These are phyloP conservation scores for Acanthopleura granulata DNA, from an alignment of 2,888 invertebrate genomes.

Conservation along the genomic window DNA sequence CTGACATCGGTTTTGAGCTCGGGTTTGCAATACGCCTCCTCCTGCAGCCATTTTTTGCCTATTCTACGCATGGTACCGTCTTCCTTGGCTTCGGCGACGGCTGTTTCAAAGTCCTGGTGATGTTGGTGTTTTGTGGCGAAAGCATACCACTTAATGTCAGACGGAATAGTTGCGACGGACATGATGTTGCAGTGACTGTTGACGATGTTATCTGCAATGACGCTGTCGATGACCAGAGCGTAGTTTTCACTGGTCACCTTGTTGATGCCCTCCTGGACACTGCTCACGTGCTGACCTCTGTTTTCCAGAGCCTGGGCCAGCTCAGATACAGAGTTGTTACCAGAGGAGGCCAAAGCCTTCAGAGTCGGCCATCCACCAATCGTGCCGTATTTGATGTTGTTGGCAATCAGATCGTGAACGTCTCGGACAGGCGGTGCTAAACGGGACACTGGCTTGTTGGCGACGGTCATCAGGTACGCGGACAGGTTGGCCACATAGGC, in stretches of 20 bases:
- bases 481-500: constrained; percentile 7
- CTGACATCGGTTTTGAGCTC: not conserved
- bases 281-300: constrained; percentile 3
- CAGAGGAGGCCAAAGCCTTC: not conserved
- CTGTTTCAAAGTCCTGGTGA: constrained; percentile 9
- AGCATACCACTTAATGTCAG: constrained; percentile 18
- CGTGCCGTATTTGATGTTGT: not conserved
- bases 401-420: not conserved
- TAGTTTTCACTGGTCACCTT: not conserved
- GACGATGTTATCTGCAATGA: constrained; percentile 9
- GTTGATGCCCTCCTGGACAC: not conserved
- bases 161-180: constrained; percentile 10
- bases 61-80: not conserved
- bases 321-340: constrained; percentile 3
- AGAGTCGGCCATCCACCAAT: constrained; percentile 5
- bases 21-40: not conserved
- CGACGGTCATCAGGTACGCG: constrained; percentile 1
- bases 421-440: not conserved
- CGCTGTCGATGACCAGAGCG: constrained; percentile 1
- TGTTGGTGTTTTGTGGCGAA: not conserved
- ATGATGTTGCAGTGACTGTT: constrained; percentile 17
- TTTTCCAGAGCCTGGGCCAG: constrained; percentile 2
- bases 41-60: not conserved
- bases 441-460: not conserved
- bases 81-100: not conserved